Conservation (phyloP, 1,140 invertebrate genomes). For the Scaptomyza graminum region DNA sequence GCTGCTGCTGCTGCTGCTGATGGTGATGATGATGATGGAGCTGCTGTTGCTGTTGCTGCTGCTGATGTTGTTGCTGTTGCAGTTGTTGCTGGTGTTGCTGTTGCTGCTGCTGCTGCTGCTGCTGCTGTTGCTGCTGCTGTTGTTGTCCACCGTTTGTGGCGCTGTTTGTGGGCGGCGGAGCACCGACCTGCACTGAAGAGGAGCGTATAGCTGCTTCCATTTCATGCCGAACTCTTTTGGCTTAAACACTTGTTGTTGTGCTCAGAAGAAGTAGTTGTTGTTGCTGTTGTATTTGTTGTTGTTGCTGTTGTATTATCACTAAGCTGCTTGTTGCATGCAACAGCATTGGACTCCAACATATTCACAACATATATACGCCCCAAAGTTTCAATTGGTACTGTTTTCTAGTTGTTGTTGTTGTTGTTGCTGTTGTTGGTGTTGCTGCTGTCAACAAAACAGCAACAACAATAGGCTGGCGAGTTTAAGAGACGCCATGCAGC, state of each 20-base stretch:
- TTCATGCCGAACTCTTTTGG: constrained; percentile 84
- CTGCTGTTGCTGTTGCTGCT: constrained; percentile 43
- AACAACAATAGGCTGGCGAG: constrained; percentile 33
- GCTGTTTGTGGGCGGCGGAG: constrained; percentile 80
- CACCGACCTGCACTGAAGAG: constrained; percentile 84
- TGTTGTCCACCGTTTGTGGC: constrained; percentile 71
- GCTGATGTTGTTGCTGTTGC: constrained; percentile 53
- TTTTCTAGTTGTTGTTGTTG: constrained; percentile 27
- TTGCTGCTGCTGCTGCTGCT: constrained; percentile 68
- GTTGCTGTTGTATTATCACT: constrained; percentile 49
- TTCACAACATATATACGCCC: constrained; percentile 35
- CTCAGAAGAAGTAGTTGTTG: constrained; percentile 52
- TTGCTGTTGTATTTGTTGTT: constrained; percentile 22
- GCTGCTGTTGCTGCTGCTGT: constrained; percentile 58
- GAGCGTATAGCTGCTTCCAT: constrained; percentile 84
- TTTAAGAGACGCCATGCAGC: constrained; percentile 32
- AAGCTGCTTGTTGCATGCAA: constrained; percentile 54
- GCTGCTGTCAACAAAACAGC: constrained; percentile 31
- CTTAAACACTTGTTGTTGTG: constrained; percentile 81
- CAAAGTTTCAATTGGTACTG: constrained; percentile 35
- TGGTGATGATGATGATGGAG: constrained; percentile 39
- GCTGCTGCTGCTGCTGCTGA: constrained; percentile 58
- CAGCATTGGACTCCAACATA: constrained; percentile 74
- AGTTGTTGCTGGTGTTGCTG: constrained; percentile 45
- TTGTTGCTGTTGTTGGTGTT: constrained; percentile 15